Evolutionary conservation across 2,113 vertebrate genomes (phyloP).

Genomic region (Miniopterus natalensis): DNA sequence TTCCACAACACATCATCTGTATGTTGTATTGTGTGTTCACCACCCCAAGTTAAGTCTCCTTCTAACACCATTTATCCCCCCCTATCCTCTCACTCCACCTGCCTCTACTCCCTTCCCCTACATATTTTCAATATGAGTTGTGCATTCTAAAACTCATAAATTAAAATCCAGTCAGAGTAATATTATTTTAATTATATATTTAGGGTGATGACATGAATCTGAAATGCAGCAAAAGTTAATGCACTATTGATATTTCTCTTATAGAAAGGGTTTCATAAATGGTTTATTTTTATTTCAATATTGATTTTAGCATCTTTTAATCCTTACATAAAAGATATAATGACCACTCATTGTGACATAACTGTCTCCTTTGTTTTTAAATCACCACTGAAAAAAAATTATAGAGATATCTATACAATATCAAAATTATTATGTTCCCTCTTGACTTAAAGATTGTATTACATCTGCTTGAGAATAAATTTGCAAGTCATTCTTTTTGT

Average conservation of each 20-base stretch:
- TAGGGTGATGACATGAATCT: neutral
- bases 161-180: neutral
- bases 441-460: neutral
- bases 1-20: neutral
- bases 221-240: slow-evolving; percentile 4
- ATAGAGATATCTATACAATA: neutral
- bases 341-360: neutral
- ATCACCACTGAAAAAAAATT: neutral
- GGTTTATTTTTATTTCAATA: neutral
- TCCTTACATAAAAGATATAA: neutral
- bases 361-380: neutral
- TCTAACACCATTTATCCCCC: neutral
- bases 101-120: neutral
- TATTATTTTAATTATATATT: neutral
- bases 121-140: neutral
- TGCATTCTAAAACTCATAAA: neutral
- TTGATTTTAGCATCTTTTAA: neutral
- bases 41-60: neutral
- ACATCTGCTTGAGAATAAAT: neutral
- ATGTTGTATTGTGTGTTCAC: neutral
- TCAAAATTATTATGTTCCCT: neutral
- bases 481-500: neutral
- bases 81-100: neutral
- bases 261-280: neutral
- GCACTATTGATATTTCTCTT: neutral